Evolutionary conservation across 2,888 invertebrate genomes (phyloP), one percentile per base, ranked within the genome.

Genomic region (Brachyptera putata): DNA sequence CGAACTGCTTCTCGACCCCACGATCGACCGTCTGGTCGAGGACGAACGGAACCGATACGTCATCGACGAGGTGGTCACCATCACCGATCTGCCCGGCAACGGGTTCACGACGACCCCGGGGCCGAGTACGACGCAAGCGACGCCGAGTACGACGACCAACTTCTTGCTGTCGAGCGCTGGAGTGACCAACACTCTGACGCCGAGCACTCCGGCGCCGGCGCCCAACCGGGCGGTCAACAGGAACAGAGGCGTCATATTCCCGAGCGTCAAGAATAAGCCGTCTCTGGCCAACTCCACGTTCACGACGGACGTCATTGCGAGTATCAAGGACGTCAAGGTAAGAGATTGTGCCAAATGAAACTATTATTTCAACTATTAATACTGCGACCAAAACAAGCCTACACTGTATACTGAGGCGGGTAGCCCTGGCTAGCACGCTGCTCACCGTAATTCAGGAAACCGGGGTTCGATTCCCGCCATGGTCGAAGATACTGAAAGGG

Each of bases 181-280:
- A 13, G 55, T 68, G 3, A 58, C 69, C 7, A 68, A 69, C 14
- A 67, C 68, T 48, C 66, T 56, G 70, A 11, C 66, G 70, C 14
- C 62, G 69, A 36, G 57, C 39, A 56, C 61, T 48, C 48, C 48
- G 59, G 43, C 48, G 34, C 18, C 22, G 56, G 41, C 63, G 37
- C n/a, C 48, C 59, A 57, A 30, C 48, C 60, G 60, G 16, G 60
- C 55, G 3, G 69, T 75, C 3, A 75, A 76, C 61, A 81, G 89
- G 65, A 91, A 90, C 75, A 87, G 90, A 37, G 89, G 90, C 61
- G 85, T 93, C 68, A 92, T 93, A 73, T 93, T 93, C 76, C 93
- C 93, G 9, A 91, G 91, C 72, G 89, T 92, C 56, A 92, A 92
- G 76, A 92, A 92, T 75, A 93, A 93, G 69, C 92, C 93, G 21